These are phyloP conservation scores for Engraulis encrasicolus DNA, from an alignment of 2,113 vertebrate species.

Conservation along the genomic window DNA sequence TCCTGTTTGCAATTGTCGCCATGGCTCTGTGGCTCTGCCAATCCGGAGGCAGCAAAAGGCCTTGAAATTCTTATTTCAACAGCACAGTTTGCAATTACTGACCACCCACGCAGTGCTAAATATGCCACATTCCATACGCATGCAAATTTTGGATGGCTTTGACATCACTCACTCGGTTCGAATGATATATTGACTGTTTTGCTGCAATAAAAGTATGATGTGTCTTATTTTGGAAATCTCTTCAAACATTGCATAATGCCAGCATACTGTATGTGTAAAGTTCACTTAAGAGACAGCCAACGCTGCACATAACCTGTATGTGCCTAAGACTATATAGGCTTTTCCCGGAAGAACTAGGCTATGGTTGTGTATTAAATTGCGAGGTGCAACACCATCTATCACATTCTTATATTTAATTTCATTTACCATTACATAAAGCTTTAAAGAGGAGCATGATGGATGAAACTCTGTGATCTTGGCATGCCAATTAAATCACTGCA, in stretches of 20 bases:
- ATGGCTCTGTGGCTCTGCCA: constrained; percentile 63
- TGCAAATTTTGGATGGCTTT: not conserved
- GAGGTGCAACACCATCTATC: not conserved
- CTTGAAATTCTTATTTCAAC: constrained; percentile 50
- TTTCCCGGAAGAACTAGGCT: not conserved
- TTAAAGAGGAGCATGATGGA: constrained; percentile 6
- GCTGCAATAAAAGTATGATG: not conserved
- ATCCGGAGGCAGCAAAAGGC: constrained; percentile 58
- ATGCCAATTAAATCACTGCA: constrained; percentile 5
- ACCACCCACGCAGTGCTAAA: constrained; percentile 71
- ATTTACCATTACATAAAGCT: constrained; percentile 4
- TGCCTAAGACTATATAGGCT: not conserved
- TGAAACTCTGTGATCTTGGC: not conserved
- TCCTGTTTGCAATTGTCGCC: constrained; percentile 41
- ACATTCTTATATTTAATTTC: constrained; percentile 3
- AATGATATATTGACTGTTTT: not conserved
- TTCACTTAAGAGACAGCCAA: not conserved
- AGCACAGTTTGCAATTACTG: constrained; percentile 70
- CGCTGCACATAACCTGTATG: not conserved
- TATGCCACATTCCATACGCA: constrained; percentile 50
- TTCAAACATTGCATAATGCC: not conserved
- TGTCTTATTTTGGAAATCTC: not conserved
- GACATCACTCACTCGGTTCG: not conserved
- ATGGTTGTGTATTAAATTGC: constrained; percentile 6
- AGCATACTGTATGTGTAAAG: not conserved